Base-by-base conservation (phyloP, 2,797 vertebrate species). In the Lates japonicus region DNA sequence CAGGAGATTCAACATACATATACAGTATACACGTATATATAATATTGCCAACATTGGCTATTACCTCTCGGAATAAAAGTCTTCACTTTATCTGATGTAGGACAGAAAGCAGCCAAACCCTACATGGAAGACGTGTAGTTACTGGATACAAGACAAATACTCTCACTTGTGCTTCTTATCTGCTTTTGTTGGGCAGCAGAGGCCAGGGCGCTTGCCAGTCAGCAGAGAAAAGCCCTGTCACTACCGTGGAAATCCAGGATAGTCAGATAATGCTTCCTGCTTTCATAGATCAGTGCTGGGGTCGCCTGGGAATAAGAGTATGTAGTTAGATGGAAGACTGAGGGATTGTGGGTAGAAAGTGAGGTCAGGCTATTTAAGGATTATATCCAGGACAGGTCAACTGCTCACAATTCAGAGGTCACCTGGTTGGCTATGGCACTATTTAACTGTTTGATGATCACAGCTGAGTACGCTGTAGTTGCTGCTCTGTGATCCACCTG, bases 311-410 rank as follows among this genome's bases (percentile, higher is more conserved):
- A 88, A 90, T 88, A 79, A 80, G 76, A 76, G 58, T 68, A 79
- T 81, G 66, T 22, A 48, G 86, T 84, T 80, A 78, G 81, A 90
- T 81, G 71, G 62, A 74, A 89, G 74, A 82, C 70, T 17, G 72
- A 81, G 70, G 83, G 67, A 90, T 87, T 88, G 65, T 81, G 82
- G 78, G 70, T 83, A 87, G 52, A 85, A 84, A 74, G 70, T 54
- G 64, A 80, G 86, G 78, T 92, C 79, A 77, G 71, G 74, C 71
- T 91, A 85, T 90, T 91, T 85, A 89, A 91, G 83, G 85, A 89
- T 88, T 89, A 73, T 37, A 81, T 74, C 29, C 84, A 82, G 81
- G 57, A 86, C 66, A 75, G 83, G 86, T 91, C 84, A 90, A 72
- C 49, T 74, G 70, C 46, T 70, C 72, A 64, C 62, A 75, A 81